Base-by-base conservation (phyloP, 2,113 vertebrate species). In the Cromileptes altivelis region DNA sequence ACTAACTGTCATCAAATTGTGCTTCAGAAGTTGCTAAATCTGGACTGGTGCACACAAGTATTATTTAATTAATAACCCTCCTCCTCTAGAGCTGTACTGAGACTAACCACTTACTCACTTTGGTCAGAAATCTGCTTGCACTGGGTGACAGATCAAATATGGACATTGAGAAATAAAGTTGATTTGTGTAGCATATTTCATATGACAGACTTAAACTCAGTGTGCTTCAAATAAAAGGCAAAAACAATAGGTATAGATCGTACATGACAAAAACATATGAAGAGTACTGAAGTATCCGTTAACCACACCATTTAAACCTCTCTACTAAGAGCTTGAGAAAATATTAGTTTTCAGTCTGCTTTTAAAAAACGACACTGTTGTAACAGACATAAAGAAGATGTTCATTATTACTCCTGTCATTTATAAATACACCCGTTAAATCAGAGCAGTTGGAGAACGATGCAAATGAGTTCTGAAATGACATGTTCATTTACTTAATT, bases 401-500 rank as follows among this genome's bases (percentile, higher is more conserved):
- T 71, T 83, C 40, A 40, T 2, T 49, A 4, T 45, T 27, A 27
- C 42, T 27, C 27, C 18, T 6, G 56, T 70, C 64, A 42, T 76
- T 70, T 50, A 63, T 6, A 76, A 70, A 49, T 23, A 37, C 6
- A 62, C 25, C 17, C 13, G 12, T 70, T 58, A 53, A 65, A 33
- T 25, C 52, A 17, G 40, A 63, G 40, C 13, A 37, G 55, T 15
- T 9, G 33, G 50, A 65, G 19, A 86, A 61, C 55, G 47, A 18
- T 64, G n/a, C 2, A 53, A 37, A 62, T 12, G 2, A 49, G 1
- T 73, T 30, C 45, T 40, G 45, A n/a, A 47, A 57, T n/a, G 45
- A 52, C 58, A 79, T 21, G 45, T 57, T 42, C 47, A 68, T 64
- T 86, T 23, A 42, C 40, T 52, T 27, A 33, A 61, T 62, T 30